Percentiles rank a stretch among this genome's conserved stretches.
phyloP scores from a whole-genome alignment of 1,140 invertebrate genomes.

The Euglossa dilemma region DNA sequence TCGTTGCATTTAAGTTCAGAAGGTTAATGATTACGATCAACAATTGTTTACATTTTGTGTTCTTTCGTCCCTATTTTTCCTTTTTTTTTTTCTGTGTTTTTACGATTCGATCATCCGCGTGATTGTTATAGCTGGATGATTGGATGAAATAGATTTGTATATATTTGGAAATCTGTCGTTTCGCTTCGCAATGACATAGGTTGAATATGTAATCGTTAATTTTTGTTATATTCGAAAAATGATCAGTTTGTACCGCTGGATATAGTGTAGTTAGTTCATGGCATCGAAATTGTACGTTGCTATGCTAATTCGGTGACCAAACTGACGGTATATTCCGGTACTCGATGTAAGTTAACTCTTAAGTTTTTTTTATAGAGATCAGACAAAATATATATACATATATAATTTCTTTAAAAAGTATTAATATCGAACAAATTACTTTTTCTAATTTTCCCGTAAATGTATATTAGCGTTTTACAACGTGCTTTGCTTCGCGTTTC shows the following conservation, averaged over 20 bases:
- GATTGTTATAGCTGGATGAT: too few species aligned
- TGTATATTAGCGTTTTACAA: fast-evolving
- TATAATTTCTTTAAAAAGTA: background rate
- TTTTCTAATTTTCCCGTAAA: background rate
- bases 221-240: background rate
- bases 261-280: background rate
- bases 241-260: background rate
- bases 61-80: background rate
- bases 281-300: background rate
- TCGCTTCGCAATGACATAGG: too few species aligned
- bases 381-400: background rate
- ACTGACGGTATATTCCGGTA: background rate
- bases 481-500: background rate
- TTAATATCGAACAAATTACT: background rate
- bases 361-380: background rate
- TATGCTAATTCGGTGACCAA: background rate
- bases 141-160: too few species aligned
- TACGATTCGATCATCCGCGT: too few species aligned
- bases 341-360: background rate
- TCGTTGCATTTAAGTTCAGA: background rate
- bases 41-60: background rate
- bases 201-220: background rate
- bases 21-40: background rate
- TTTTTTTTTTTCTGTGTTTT: background rate
- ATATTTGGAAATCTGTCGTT: too few species aligned